These are phyloP conservation scores for Pangasius krempfi DNA, from an alignment of 2,797 vertebrate genomes.

Conservation along the genomic window DNA sequence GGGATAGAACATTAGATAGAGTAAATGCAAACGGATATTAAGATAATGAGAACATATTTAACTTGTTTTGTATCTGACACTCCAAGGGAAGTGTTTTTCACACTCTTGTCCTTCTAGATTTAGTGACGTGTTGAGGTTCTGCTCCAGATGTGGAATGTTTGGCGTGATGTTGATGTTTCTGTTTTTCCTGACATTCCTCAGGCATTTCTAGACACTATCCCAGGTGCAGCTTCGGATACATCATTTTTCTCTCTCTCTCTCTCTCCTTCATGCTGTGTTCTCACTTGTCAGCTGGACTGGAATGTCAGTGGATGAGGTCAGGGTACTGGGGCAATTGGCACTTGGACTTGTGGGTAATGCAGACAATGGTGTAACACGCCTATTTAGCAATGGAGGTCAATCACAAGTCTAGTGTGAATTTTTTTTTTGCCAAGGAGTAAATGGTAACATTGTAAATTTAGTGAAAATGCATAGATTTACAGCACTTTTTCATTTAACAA, in stretches of 20 bases:
- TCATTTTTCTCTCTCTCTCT: constrained; percentile 4
- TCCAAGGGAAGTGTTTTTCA: constrained; percentile 36
- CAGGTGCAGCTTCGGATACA: constrained; percentile 68
- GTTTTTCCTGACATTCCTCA: constrained; percentile 76
- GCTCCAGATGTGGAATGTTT: constrained; percentile 79
- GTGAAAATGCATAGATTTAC: neutral
- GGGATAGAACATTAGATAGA: neutral
- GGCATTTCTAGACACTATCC: constrained; percentile 65
- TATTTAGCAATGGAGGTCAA: constrained; percentile 11
- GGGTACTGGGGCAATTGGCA: constrained; percentile 32
- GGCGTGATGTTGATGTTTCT: constrained; percentile 72
- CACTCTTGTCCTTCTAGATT: constrained; percentile 49
- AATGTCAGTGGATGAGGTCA: constrained; percentile 42
- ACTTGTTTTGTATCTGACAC: neutral
- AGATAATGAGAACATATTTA: neutral
- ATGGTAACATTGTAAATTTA: neutral
- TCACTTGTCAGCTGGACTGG: constrained; percentile 55
- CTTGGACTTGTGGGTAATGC: neutral
- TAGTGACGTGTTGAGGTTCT: constrained; percentile 64
- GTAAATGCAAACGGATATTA: neutral
- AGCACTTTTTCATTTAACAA: neutral
- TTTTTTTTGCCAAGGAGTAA: neutral
- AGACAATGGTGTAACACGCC: neutral
- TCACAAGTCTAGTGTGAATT: neutral
- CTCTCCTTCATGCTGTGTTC: constrained; percentile 39